Percentiles rank a stretch among this genome's conserved stretches.
Evolutionary conservation across 1,140 invertebrate species (phyloP).

Genomic region (Eufriesea mexicana): DNA sequence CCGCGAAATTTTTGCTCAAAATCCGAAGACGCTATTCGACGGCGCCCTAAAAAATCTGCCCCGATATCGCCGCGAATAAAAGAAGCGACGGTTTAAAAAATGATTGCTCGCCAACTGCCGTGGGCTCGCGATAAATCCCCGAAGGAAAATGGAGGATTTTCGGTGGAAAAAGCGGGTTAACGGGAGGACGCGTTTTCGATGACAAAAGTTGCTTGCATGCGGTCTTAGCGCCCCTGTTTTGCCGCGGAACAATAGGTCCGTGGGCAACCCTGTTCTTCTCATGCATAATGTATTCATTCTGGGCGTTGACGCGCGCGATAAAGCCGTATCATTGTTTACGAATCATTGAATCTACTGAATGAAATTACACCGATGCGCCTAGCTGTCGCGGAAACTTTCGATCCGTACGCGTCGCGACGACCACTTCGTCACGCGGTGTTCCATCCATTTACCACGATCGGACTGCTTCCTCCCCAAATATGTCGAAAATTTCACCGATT

Average conservation of each 20-base stretch:
- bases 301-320: constrained; percentile 59
- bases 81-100: too few species aligned
- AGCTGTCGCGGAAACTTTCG: constrained; percentile 50
- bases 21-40: not conserved
- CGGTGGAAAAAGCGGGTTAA: constrained; percentile 26
- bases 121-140: not conserved
- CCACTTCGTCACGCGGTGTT: constrained; percentile 2
- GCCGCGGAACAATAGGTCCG: constrained; percentile 47
- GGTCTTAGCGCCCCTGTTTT: constrained; percentile 41
- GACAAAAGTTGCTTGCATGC: constrained; percentile 42
- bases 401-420: not conserved
- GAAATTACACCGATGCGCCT: constrained; percentile 62
- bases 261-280: constrained; percentile 57
- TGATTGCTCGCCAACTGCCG: not conserved
- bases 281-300: constrained; percentile 73
- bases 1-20: not conserved
- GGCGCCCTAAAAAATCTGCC: too few species aligned
- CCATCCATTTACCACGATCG: not conserved
- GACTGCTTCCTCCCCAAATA: not conserved
- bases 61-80: too few species aligned
- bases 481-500: too few species aligned
- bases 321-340: constrained; percentile 77
- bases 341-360: constrained; percentile 76
- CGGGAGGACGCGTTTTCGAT: constrained; percentile 30
- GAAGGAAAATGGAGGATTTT: not conserved